These are phyloP conservation scores for Rhinella marina DNA, from an alignment of 2,797 vertebrate genomes.

Conservation along the genomic window DNA sequence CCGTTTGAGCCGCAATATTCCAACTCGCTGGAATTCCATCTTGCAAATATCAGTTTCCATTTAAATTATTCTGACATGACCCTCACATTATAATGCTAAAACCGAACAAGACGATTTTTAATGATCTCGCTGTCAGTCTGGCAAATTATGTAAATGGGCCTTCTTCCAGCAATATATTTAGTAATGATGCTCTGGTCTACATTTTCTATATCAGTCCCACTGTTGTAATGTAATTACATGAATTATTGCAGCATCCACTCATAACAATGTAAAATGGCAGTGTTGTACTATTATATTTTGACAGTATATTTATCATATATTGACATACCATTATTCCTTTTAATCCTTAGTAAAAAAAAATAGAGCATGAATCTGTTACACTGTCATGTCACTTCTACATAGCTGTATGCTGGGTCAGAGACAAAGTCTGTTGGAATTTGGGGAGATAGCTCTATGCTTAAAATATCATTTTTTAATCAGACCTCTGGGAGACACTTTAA, in stretches of 20 bases:
- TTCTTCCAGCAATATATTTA: not conserved
- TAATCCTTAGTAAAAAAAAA: conserved; percentile 3
- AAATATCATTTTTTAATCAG: conserved; percentile 27
- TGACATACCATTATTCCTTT: not conserved
- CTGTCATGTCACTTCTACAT: conserved; percentile 1
- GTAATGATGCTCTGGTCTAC: not conserved
- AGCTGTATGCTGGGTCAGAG: conserved; percentile 1
- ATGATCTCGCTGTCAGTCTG: not conserved
- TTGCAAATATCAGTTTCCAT: too few relatives aligned
- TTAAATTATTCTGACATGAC: not conserved
- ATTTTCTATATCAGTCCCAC: not conserved
- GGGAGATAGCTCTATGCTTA: not conserved
- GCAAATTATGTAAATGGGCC: not conserved
- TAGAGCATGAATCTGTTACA: conserved; percentile 11
- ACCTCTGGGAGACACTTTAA: conserved; percentile 22
- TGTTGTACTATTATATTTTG: not conserved
- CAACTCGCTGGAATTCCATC: too few relatives aligned
- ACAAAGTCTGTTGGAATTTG: conserved; percentile 13
- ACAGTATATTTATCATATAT: not conserved
- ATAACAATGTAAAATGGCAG: not conserved
- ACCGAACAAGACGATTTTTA: conserved; percentile 9
- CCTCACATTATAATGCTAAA: not conserved
- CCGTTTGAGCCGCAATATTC: too few relatives aligned
- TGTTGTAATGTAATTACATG: conserved; percentile 5
- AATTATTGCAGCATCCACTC: conserved; percentile 4